phyloP scores from a whole-genome alignment of 1,140 invertebrate species.

The Temnothorax curvispinosus region DNA sequence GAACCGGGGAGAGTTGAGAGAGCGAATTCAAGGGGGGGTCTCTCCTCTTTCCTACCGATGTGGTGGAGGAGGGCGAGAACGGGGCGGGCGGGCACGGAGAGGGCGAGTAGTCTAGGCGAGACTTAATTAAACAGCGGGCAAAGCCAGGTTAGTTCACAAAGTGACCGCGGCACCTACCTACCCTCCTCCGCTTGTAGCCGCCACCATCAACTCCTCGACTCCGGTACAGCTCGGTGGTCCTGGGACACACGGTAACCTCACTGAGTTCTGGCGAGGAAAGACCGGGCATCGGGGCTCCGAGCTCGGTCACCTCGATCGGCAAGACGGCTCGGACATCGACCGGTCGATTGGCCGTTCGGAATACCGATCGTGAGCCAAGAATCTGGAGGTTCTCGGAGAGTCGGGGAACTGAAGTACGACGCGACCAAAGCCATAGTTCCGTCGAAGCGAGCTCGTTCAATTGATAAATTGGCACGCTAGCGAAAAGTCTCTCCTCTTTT shows the following conservation, averaged over 20 bases:
- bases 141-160: conserved; percentile 86
- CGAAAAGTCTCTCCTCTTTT: conserved; percentile 24
- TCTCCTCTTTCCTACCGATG: conserved; percentile 54
- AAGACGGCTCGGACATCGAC: conserved; percentile 26
- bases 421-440: background rate
- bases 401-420: background rate
- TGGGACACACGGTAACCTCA: conserved; percentile 55
- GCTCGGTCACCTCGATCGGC: conserved; percentile 55
- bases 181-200: conserved; percentile 62
- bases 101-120: conserved; percentile 82
- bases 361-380: background rate
- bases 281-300: background rate
- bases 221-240: conserved; percentile 60
- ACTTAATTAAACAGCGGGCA: conserved; percentile 86
- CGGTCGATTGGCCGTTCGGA: background rate
- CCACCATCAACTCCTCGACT: conserved; percentile 70
- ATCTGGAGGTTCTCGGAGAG: background rate
- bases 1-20: conserved; percentile 48
- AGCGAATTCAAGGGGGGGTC: conserved; percentile 57
- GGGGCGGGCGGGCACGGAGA: conserved; percentile 13
- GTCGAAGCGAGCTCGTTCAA: background rate
- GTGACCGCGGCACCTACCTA: conserved; percentile 82
- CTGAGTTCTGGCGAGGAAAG: conserved; percentile 10
- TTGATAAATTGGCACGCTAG: conserved; percentile 24
- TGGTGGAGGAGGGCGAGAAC: conserved; percentile 48